A percentile compares a stretch with the other conserved stretches of the same genome.
Evolutionary conservation across 2,113 vertebrate genomes (phyloP).

Genomic region (Sclerurus mexicanus): DNA sequence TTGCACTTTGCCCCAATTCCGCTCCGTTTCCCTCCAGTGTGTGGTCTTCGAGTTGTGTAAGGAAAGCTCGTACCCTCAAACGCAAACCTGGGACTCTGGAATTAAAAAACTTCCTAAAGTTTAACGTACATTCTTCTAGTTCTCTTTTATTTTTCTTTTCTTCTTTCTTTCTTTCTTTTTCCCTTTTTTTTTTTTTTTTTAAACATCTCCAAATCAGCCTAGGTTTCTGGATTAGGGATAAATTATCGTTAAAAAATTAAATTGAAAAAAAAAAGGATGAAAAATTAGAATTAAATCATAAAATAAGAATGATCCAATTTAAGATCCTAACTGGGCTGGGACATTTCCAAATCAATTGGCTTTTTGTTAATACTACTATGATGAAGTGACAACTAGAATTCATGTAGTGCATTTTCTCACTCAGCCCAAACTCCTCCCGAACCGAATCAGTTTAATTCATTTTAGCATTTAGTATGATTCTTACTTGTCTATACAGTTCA

Average conservation of each 20-base stretch:
- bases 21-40: conserved; percentile 35
- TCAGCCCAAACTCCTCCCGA: not conserved
- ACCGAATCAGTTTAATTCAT: not conserved
- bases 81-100: not conserved
- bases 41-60: conserved; percentile 46
- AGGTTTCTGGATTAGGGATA: not conserved
- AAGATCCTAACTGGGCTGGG: not conserved
- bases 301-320: not conserved
- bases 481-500: not conserved
- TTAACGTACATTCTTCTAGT: not conserved
- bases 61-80: conserved; percentile 16
- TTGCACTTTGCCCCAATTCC: conserved; percentile 72
- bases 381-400: conserved; percentile 16
- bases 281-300: not conserved
- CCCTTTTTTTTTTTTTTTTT: not conserved
- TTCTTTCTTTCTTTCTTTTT: not conserved
- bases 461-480: not conserved
- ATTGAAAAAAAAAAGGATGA: not conserved
- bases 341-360: not conserved
- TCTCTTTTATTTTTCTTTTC: not conserved
- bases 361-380: not conserved
- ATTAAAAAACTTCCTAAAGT: not conserved
- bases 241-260: not conserved
- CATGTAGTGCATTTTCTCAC: not conserved
- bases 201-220: not conserved